Evolutionary conservation across 2,797 vertebrate species (phyloP).

Genomic region (Anableps anableps): DNA sequence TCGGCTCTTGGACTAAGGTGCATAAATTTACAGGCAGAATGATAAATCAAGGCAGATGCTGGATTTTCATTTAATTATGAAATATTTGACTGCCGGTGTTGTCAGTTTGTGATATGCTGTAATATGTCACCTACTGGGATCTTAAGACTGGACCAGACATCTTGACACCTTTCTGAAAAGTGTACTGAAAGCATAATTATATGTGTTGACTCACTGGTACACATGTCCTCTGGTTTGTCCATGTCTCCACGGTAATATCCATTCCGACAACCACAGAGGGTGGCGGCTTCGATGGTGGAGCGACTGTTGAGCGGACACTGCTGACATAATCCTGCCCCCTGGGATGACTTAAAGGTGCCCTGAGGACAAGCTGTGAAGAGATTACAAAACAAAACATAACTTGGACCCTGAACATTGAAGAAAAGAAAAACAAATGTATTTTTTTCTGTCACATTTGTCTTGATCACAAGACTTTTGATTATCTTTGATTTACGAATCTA

Average conservation of each 20-base stretch:
- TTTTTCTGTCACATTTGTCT: slow-evolving; percentile 11
- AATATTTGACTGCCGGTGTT: slow-evolving; percentile 24
- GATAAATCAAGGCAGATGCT: slow-evolving; percentile 55
- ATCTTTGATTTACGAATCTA: slow-evolving; percentile 30
- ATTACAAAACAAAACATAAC: not conserved
- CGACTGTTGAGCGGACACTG: slow-evolving; percentile 91
- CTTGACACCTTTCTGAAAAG: not conserved
- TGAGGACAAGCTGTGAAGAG: slow-evolving; percentile 87
- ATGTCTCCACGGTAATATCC: slow-evolving; percentile 92
- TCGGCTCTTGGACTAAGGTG: slow-evolving; percentile 41
- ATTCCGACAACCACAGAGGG: slow-evolving; percentile 88
- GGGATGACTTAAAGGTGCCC: slow-evolving; percentile 92
- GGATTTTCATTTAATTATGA: slow-evolving; percentile 55
- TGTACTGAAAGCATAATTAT: not conserved
- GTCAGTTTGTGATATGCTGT: slow-evolving; percentile 13
- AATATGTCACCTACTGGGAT: slow-evolving; percentile 9
- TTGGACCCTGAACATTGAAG: slow-evolving; percentile 4
- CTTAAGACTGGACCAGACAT: not conserved
- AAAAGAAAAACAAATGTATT: not conserved
- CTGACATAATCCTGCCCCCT: slow-evolving; percentile 85
- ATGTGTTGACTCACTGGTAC: slow-evolving; percentile 89
- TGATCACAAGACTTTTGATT: slow-evolving; percentile 26
- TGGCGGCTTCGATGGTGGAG: slow-evolving; percentile 88
- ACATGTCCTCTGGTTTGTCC: slow-evolving; percentile 86
- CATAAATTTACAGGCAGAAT: slow-evolving; percentile 49